phyloP scores from a whole-genome alignment of 2,113 vertebrate species.

The Eidolon helvum region DNA sequence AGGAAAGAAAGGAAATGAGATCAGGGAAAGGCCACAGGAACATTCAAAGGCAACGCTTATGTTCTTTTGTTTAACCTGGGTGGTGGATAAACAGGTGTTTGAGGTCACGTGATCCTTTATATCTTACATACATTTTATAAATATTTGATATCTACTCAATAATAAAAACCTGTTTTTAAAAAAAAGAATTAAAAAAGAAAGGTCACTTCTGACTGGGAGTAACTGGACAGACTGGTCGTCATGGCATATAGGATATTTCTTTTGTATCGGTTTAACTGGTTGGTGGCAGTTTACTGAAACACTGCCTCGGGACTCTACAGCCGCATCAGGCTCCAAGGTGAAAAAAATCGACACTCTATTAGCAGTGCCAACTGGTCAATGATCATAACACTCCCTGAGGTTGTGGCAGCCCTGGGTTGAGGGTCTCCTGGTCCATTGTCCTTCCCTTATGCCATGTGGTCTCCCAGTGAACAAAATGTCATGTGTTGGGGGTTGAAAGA shows the following conservation, averaged over 20 bases:
- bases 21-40: background rate
- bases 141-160: slow-evolving; percentile 52
- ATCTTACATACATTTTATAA: background rate
- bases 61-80: background rate
- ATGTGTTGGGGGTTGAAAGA: background rate
- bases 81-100: background rate
- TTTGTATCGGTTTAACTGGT: background rate
- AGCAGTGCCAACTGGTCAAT: background rate
- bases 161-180: slow-evolving; percentile 18
- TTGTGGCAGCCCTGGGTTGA: background rate
- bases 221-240: background rate
- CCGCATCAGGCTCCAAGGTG: too few species aligned
- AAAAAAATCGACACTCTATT: background rate
- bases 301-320: background rate
- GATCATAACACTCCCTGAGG: background rate
- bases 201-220: background rate
- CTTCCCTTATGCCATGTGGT: background rate
- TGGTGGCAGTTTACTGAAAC: background rate
- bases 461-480: background rate
- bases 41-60: background rate
- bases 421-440: background rate
- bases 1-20: background rate
- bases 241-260: background rate
- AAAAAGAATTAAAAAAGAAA: background rate
- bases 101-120: background rate